Evolutionary conservation across 1,140 invertebrate genomes (phyloP).

Genomic region (Lepidurus arcticus): DNA sequence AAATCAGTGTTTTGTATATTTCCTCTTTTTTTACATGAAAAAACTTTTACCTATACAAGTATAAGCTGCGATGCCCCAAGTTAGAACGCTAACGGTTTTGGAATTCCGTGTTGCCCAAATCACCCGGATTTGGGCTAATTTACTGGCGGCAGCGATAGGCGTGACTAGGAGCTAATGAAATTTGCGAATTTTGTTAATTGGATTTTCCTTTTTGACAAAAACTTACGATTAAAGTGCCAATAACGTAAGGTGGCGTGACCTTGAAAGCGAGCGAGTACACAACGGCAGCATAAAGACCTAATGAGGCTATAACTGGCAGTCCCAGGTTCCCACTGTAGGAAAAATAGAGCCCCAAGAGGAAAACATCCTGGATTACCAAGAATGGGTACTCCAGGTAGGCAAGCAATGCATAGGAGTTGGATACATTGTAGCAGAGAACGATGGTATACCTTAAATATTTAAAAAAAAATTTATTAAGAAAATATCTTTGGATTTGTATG

Average conservation of each 20-base stretch:
- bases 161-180: conserved; percentile 37
- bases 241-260: conserved; percentile 33
- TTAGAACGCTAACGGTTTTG: conserved; percentile 36
- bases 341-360: conserved; percentile 38
- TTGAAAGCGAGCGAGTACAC: conserved; percentile 37
- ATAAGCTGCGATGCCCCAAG: conserved; percentile 39
- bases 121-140: conserved; percentile 37
- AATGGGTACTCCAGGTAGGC: conserved; percentile 39
- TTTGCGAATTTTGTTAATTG: conserved; percentile 25
- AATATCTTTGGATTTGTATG: background rate
- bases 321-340: conserved; percentile 34
- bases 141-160: conserved; percentile 38
- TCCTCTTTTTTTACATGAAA: background rate
- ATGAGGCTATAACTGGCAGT: conserved; percentile 29
- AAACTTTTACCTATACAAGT: conserved; percentile 38
- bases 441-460: conserved; percentile 37
- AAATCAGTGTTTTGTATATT: conserved; percentile 22
- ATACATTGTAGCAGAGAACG: conserved; percentile 38
- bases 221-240: conserved; percentile 38
- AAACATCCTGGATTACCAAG: conserved; percentile 38
- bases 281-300: conserved; percentile 37
- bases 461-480: conserved; percentile 22
- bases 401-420: conserved; percentile 35
- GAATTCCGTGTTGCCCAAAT: conserved; percentile 37
- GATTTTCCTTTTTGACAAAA: conserved; percentile 24